Percentiles rank a stretch among this genome's conserved stretches.
Conservation (phyloP, 2,797 vertebrate species). For the Malacoraja senta region DNA sequence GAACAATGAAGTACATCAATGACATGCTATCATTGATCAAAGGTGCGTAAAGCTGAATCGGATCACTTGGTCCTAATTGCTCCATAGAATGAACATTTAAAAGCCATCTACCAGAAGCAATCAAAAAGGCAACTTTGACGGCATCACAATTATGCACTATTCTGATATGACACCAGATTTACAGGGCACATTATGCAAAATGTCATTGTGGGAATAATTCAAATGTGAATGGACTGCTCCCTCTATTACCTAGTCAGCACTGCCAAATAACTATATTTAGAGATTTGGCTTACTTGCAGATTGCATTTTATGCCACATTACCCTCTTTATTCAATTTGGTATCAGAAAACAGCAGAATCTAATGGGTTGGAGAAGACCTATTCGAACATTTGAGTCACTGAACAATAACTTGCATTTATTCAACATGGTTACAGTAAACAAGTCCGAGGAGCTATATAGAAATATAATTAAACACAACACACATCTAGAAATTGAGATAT, state of each 20-base stretch:
- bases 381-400: neutral
- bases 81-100: neutral
- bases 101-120: neutral
- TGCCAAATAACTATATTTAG: neutral
- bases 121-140: neutral
- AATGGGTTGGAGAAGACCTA: neutral
- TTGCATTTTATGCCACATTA: neutral
- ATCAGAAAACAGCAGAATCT: neutral
- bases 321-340: neutral
- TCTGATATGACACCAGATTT: neutral
- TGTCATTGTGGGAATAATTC: neutral
- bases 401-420: neutral
- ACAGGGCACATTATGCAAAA: neutral
- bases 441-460: neutral
- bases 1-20: neutral
- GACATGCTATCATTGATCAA: neutral
- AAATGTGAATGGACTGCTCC: neutral
- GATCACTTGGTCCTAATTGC: neutral
- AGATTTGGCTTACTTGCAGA: neutral
- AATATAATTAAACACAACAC: too few relatives aligned
- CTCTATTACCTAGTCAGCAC: neutral
- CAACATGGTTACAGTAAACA: neutral
- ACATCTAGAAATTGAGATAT: neutral
- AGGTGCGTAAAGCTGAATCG: neutral
- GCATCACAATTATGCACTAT: neutral